Evolutionary conservation across 2,113 vertebrate genomes (phyloP).

Genomic region (Marmota monax): DNA sequence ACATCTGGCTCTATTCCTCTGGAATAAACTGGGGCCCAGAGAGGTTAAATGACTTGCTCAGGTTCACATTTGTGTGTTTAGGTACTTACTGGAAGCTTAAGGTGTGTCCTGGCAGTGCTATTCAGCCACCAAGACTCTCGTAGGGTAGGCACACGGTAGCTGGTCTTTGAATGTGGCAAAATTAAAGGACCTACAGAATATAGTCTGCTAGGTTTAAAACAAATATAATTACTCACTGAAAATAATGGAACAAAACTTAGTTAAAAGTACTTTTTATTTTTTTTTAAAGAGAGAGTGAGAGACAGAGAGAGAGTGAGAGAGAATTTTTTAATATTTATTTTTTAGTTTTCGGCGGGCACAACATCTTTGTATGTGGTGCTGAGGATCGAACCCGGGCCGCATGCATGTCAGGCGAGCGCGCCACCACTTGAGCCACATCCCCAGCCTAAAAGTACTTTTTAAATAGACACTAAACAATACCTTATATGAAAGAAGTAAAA

Average conservation of each 20-base stretch:
- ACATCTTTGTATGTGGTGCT: no score
- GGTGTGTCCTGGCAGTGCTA: background rate
- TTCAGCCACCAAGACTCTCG: background rate
- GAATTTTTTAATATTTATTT: no score
- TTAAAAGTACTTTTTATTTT: background rate
- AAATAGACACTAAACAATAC: background rate
- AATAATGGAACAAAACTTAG: background rate
- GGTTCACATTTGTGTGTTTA: background rate
- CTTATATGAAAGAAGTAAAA: constrained; percentile 17
- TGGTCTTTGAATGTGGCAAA: constrained; percentile 8
- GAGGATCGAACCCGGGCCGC: no score
- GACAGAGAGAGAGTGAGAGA: no score
- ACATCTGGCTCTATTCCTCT: background rate
- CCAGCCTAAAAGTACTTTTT: background rate
- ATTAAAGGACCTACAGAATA: background rate
- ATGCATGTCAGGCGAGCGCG: no score
- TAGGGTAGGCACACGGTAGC: background rate
- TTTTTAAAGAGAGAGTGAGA: no score
- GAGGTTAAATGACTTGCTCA: background rate
- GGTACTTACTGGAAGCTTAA: background rate
- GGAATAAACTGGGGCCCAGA: background rate
- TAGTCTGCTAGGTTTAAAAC: background rate
- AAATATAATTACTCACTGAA: background rate
- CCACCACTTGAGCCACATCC: no score
- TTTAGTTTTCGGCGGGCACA: no score